These are phyloP conservation scores for Chondrosia reniformis DNA, from an alignment of 37 sponge, comb jelly and placozoan species.

Conservation along the genomic window DNA sequence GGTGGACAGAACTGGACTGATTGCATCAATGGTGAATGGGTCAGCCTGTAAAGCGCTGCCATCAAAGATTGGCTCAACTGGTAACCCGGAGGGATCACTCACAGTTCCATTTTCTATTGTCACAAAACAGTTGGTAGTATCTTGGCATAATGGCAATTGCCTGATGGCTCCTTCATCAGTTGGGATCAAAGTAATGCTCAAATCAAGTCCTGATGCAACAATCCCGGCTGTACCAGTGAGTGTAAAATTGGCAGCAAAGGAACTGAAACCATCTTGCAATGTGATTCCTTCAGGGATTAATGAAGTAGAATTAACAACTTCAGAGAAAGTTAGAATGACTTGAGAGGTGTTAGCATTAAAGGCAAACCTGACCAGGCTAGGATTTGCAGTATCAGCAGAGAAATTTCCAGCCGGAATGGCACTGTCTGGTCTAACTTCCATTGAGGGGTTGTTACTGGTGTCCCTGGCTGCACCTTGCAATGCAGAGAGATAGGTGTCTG, in stretches of 20 bases:
- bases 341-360: conserved; percentile 46
- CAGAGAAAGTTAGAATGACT: conserved; percentile 71
- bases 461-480: conserved; percentile 42
- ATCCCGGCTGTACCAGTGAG: conserved; percentile 36
- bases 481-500: conserved; percentile 53
- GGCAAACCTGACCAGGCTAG: conserved; percentile 52
- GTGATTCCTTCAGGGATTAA: conserved; percentile 47
- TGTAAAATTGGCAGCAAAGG: conserved; percentile 25
- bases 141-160: conserved; percentile 52
- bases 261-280: conserved; percentile 56
- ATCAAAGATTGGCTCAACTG: conserved; percentile 35
- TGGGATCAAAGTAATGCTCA: conserved; percentile 40
- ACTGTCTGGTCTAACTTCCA: background rate
- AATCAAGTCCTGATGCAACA: conserved; percentile 5
- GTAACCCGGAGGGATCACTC: conserved; percentile 58
- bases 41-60: conserved; percentile 59
- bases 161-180: conserved; percentile 66
- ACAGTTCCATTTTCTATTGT: conserved; percentile 57
- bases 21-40: conserved; percentile 46
- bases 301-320: conserved; percentile 62
- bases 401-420: conserved; percentile 44
- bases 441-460: conserved; percentile 60
- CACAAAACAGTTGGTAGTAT: conserved; percentile 49
- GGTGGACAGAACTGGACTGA: conserved; percentile 52
- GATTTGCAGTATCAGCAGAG: conserved; percentile 65